Base-by-base conservation (phyloP, 2,113 vertebrate genomes). In the Telmatochromis sp. region DNA sequence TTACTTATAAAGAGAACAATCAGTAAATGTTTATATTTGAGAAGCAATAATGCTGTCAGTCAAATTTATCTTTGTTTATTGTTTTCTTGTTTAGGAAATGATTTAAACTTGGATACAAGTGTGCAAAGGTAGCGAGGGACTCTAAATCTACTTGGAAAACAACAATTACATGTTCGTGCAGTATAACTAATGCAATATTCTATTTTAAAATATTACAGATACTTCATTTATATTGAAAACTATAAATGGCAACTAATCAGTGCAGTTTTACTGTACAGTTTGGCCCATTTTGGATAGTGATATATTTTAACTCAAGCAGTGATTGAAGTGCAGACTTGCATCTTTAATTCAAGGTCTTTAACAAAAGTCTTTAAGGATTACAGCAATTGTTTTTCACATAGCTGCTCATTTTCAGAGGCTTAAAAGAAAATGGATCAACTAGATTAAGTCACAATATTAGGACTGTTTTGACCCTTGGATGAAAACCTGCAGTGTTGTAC, bases 21-120 rank as follows among this genome's bases (percentile, higher is more conserved):
- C 85, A 93, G 91, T 92, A 95, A 93, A 93, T 85, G 78, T 89
- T 89, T 87, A 86, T 83, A 90, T 90, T 85, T 85, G n/a, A 78
- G n/a, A 84, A n/a, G 35, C 4, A 0, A 26, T 26, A 7, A 57
- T 81, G n/a, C 53, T 57, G 13, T 42, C 13, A 81, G 23, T 26
- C 33, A 21, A n/a, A 4, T 31, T 4, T 33, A 15, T 53, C 7
- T 55, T 54, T 23, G 17, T 68, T 35, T 57, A 4, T 75, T 35
- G n/a, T 60, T 45, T 81, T 2, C 68, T 26, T 60, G 2, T 82
- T 17, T 5, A 0, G 9, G 6, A 28, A 19, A 28, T 28, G 21
- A 47, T 75, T 47, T 17, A 19, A 75, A 75, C 42, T 75, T 10
- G 9, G 6, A 47, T 47, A 47, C 4, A 19, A 19, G 70, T 19